Conservation (phyloP, 2,113 vertebrate genomes). For the Austrofundulus limnaeus region DNA sequence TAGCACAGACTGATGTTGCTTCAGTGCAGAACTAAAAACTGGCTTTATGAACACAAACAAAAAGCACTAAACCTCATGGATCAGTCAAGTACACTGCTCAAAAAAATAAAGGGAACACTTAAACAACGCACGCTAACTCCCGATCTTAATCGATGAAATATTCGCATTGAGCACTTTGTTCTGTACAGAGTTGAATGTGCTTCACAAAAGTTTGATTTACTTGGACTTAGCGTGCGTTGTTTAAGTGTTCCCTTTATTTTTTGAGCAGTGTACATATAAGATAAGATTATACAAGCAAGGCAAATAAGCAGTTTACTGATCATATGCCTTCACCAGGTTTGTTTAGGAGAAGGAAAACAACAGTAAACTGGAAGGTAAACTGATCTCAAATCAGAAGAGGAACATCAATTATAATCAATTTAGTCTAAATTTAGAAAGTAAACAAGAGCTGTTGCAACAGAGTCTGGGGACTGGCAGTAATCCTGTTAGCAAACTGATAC, state of each 20-base stretch:
- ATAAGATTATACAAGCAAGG: neutral
- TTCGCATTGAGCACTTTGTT: no score
- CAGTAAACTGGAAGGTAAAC: slow-evolving; percentile 27
- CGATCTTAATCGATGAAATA: no score
- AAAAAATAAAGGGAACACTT: no score
- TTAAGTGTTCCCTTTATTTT: no score
- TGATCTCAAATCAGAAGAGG: slow-evolving; percentile 9
- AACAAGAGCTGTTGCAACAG: neutral
- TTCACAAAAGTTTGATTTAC: no score
- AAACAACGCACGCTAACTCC: no score
- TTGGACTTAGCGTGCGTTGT: no score
- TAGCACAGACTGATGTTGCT: slow-evolving; percentile 32
- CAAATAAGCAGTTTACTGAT: neutral
- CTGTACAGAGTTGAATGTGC: no score
- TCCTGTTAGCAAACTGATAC: neutral
- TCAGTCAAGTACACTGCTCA: no score
- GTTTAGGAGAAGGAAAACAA: slow-evolving; percentile 7
- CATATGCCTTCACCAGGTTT: neutral
- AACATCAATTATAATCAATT: slow-evolving; percentile 15
- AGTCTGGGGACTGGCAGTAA: neutral
- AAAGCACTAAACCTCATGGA: neutral
- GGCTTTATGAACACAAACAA: slow-evolving; percentile 16
- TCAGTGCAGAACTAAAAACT: slow-evolving; percentile 16
- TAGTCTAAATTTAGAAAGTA: neutral
- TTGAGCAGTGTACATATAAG: no score